A percentile compares a stretch with the other conserved stretches of the same genome.
Evolutionary conservation across 2,797 vertebrate species (phyloP).

Genomic region (Sphaeramia orbicularis): DNA sequence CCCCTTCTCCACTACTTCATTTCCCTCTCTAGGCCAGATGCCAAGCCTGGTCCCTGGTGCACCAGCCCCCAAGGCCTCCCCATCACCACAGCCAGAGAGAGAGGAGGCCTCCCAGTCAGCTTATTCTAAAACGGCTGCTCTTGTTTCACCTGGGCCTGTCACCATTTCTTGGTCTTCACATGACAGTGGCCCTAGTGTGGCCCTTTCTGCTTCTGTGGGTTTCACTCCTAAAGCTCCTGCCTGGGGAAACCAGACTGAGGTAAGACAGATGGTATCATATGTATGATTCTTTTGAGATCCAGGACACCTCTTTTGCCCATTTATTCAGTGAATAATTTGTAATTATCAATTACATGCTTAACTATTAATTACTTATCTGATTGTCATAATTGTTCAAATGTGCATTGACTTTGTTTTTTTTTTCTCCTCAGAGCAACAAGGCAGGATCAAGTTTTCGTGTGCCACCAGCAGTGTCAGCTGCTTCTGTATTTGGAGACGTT

Average conservation of each 20-base stretch:
- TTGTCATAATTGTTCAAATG: not conserved
- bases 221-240: constrained; percentile 86
- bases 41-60: constrained; percentile 84
- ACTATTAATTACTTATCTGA: not conserved
- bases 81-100: constrained; percentile 82
- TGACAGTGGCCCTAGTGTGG: constrained; percentile 83
- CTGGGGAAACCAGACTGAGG: constrained; percentile 90
- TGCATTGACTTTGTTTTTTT: constrained; percentile 24
- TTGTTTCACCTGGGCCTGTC: constrained; percentile 86
- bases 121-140: constrained; percentile 86
- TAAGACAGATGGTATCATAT: constrained; percentile 71
- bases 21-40: constrained; percentile 89
- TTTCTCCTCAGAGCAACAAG: constrained; percentile 87
- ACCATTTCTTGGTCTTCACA: constrained; percentile 88
- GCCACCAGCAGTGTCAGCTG: constrained; percentile 67
- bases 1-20: constrained; percentile 89
- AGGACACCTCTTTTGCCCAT: not conserved
- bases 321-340: not conserved
- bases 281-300: not conserved
- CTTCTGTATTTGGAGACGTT: constrained; percentile 88
- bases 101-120: constrained; percentile 81
- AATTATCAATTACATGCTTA: not conserved
- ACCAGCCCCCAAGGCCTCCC: constrained; percentile 77
- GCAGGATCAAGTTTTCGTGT: constrained; percentile 82
- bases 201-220: constrained; percentile 82